Conservation (phyloP, 1,140 invertebrate species). For the Sipha flava region DNA sequence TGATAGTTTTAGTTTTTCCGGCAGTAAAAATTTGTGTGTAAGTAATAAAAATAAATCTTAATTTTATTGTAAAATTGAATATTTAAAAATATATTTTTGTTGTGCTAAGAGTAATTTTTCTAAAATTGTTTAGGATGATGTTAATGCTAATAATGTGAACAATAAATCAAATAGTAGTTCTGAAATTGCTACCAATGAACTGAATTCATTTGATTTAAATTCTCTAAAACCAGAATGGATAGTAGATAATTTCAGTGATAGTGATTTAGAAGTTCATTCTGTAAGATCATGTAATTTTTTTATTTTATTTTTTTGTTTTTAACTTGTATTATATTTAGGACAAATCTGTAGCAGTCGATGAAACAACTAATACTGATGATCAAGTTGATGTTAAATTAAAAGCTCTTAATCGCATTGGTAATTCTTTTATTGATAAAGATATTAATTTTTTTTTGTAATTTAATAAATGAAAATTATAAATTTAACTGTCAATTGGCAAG, state of each 20-base stretch:
- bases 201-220: neutral
- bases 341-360: neutral
- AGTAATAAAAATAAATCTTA: neutral
- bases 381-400: neutral
- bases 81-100: too few relatives aligned
- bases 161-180: neutral
- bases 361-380: neutral
- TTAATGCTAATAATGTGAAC: neutral
- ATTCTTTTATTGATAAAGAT: neutral
- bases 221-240: constrained; percentile 14
- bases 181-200: neutral
- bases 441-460: too few relatives aligned
- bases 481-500: too few relatives aligned
- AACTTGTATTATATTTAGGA: neutral
- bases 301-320: neutral
- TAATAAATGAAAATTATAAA: too few relatives aligned
- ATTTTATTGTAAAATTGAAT: too few relatives aligned
- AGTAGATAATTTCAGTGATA: neutral
- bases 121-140: neutral
- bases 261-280: neutral
- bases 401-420: neutral
- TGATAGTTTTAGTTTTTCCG: neutral
- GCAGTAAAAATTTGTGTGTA: neutral
- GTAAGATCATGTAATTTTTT: neutral
- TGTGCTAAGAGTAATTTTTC: too few relatives aligned